phyloP scores from a whole-genome alignment of 30 jellyfish, hydroid and myxozoan species.

The Nemopilema nomurai region DNA sequence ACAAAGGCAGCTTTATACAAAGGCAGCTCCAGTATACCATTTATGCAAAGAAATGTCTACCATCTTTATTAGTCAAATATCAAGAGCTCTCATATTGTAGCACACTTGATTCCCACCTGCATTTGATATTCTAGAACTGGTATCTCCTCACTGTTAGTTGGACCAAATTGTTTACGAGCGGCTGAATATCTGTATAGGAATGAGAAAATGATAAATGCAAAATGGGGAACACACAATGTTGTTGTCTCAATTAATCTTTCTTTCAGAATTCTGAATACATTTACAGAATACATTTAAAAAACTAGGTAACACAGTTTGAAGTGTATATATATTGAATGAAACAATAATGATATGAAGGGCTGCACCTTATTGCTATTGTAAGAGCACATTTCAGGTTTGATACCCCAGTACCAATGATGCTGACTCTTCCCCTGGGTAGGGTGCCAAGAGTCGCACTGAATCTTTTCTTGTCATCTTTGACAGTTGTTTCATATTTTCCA shows the following conservation, averaged over 20 bases:
- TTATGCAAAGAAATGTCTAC: no score
- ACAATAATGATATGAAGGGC: neutral
- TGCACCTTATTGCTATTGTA: conserved; percentile 44
- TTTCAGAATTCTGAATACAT: no score
- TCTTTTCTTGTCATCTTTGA: conserved; percentile 73
- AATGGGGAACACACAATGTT: no score
- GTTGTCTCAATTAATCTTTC: no score
- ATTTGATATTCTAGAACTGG: conserved; percentile 94
- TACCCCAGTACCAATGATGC: conserved; percentile 61
- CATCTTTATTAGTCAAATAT: no score
- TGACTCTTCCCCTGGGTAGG: conserved; percentile 95
- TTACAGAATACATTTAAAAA: no score
- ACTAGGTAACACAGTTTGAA: neutral
- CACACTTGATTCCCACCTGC: conserved; percentile 66
- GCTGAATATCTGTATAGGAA: conserved; percentile 76
- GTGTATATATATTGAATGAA: neutral
- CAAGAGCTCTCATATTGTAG: neutral
- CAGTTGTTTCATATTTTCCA: conserved; percentile 76
- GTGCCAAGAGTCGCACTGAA: conserved; percentile 94
- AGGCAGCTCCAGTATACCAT: no score
- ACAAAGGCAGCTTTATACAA: no score
- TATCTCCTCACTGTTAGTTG: conserved; percentile 73
- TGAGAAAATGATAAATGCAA: neutral
- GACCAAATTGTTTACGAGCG: conserved; percentile 96
- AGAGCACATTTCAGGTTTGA: conserved; percentile 51